Percentiles rank a stretch among this genome's conserved stretches.
Evolutionary conservation across 2,888 invertebrate genomes (phyloP).

Genomic region (Heliconius ethilla): DNA sequence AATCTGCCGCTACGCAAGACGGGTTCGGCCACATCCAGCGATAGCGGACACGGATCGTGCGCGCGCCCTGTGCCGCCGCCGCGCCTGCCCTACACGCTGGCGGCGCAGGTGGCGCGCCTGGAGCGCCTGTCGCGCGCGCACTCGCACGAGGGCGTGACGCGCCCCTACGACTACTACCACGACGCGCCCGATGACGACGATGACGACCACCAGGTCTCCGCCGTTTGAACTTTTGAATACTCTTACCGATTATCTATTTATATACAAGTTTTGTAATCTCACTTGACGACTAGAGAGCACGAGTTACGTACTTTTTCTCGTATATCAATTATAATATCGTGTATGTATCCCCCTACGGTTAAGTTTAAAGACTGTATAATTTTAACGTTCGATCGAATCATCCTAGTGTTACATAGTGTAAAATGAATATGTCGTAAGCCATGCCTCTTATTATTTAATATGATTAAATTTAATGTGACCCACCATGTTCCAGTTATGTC

Average conservation of each 20-base stretch:
- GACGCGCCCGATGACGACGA: conserved; percentile 78
- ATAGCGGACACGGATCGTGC: conserved; percentile 93
- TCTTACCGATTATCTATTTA: conserved; percentile 74
- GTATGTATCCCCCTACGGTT: conserved; percentile 75
- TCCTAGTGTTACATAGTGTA: conserved; percentile 79
- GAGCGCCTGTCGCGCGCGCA: conserved; percentile 91
- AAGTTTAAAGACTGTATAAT: conserved; percentile 82
- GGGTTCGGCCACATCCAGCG: conserved; percentile 95
- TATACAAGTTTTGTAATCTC: conserved; percentile 79
- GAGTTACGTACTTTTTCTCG: conserved; percentile 69
- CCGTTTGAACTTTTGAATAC: conserved; percentile 73
- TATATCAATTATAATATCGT: conserved; percentile 66
- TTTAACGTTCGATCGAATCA: conserved; percentile 66
- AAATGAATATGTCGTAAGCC: conserved; percentile 66
- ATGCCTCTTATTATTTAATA: conserved; percentile 65
- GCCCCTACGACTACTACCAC: conserved; percentile 86
- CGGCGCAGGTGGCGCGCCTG: conserved; percentile 92
- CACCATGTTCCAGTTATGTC: conserved; percentile 79
- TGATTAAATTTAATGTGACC: conserved; percentile 74
- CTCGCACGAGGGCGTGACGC: conserved; percentile 92
- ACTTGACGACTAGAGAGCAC: conserved; percentile 78
- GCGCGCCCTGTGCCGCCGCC: conserved; percentile 86
- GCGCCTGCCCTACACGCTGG: conserved; percentile 89
- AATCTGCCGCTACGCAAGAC: conserved; percentile 94
- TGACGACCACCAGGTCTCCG: conserved; percentile 80